These are phyloP conservation scores for Morone saxatilis DNA, from an alignment of 2,113 vertebrate genomes.

Conservation along the genomic window DNA sequence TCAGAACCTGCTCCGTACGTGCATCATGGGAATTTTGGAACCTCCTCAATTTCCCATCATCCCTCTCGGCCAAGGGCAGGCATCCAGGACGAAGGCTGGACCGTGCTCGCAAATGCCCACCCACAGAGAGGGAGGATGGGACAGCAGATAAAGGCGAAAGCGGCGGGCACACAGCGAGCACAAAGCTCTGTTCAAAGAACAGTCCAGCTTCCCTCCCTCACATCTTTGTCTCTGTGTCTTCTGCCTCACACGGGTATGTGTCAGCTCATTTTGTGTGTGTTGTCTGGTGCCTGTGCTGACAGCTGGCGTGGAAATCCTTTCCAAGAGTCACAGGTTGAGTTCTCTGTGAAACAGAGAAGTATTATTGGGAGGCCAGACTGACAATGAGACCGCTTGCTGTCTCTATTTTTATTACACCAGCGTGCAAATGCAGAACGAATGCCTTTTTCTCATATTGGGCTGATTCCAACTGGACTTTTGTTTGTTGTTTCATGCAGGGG, in stretches of 20 bases:
- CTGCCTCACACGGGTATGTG: constrained; percentile 16
- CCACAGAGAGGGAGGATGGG: constrained; percentile 52
- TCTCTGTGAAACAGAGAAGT: constrained; percentile 64
- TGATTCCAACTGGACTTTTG: not conserved
- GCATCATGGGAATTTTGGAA: constrained; percentile 70
- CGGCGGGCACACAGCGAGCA: not conserved
- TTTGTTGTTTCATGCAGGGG: not conserved
- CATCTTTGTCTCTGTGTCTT: constrained; percentile 40
- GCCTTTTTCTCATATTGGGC: not conserved
- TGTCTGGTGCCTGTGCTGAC: constrained; percentile 47
- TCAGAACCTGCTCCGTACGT: constrained; percentile 63
- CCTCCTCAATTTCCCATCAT: constrained; percentile 53
- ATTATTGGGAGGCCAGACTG: constrained; percentile 33
- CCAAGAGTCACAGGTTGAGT: constrained; percentile 63
- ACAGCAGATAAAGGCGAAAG: constrained; percentile 43
- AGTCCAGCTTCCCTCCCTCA: constrained; percentile 25
- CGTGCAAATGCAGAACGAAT: constrained; percentile 19
- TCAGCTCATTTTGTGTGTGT: constrained; percentile 17
- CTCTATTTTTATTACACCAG: constrained; percentile 16
- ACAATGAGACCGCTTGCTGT: constrained; percentile 27
- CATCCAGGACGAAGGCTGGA: constrained; percentile 60
- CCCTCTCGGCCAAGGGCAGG: constrained; percentile 43
- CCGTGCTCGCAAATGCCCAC: constrained; percentile 31
- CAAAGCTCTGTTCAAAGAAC: constrained; percentile 55
- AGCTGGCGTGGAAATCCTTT: constrained; percentile 53